Conservation (phyloP, 2,888 invertebrate species). For the Heteromyza rotundicornis region DNA sequence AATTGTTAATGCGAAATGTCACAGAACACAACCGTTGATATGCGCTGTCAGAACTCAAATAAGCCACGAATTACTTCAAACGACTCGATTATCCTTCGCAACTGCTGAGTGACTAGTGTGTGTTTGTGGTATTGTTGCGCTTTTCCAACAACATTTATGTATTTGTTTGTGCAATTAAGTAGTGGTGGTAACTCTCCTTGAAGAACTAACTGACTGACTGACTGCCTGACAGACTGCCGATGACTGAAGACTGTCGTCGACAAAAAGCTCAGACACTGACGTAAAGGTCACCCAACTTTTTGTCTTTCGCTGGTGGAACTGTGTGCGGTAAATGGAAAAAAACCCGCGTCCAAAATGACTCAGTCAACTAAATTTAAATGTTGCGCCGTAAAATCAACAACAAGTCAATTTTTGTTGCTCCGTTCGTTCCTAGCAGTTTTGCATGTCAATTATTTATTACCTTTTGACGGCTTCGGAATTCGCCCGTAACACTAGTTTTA, state of each 20-base stretch:
- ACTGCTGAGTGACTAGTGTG: no score
- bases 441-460: slow-evolving; percentile 36
- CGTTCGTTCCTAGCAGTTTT: slow-evolving; percentile 15
- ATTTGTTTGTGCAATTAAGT: slow-evolving; percentile 14
- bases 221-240: not conserved
- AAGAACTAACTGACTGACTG: not conserved
- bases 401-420: not conserved
- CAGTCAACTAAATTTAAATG: slow-evolving; percentile 8
- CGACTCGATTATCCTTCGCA: not conserved
- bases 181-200: no score
- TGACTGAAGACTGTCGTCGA: not conserved
- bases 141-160: no score
- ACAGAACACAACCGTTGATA: slow-evolving; percentile 34
- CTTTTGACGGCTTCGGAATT: slow-evolving; percentile 31
- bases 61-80: slow-evolving; percentile 41
- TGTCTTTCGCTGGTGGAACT: slow-evolving; percentile 8
- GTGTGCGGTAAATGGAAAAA: no score
- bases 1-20: slow-evolving; percentile 5
- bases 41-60: slow-evolving; percentile 42
- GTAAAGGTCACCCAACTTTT: slow-evolving; percentile 36
- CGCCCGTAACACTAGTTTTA: slow-evolving; percentile 1
- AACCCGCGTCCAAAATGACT: slow-evolving; percentile 26
- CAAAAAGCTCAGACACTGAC: slow-evolving; percentile 1
- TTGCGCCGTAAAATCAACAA: slow-evolving; percentile 16
- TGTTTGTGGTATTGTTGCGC: slow-evolving; percentile 47